These are phyloP conservation scores for Hydra vulgaris DNA, from an alignment of 30 jellyfish, hydroid and myxozoan species.

Conservation along the genomic window DNA sequence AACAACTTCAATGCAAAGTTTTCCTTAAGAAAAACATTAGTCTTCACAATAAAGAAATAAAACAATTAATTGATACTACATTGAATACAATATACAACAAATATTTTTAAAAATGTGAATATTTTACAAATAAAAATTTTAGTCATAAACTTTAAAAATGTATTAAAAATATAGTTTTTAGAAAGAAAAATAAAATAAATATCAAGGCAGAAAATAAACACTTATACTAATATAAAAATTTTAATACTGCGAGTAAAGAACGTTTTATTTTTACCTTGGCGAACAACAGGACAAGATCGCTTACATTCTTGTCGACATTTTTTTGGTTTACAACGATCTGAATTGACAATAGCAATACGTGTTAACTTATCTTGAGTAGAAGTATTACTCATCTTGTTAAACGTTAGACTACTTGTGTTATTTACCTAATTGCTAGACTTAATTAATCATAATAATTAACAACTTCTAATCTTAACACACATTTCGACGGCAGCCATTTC, in stretches of 20 bases:
- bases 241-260: no score
- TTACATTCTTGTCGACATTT: constrained; percentile 98
- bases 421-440: neutral
- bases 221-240: no score
- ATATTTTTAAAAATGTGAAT: no score
- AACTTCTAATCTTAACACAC: neutral
- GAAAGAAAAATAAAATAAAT: no score
- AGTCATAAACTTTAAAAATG: no score
- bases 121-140: no score
- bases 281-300: constrained; percentile 96
- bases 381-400: neutral
- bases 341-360: constrained; percentile 91
- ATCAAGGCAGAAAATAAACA: no score
- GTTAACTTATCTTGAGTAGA: constrained; percentile 86
- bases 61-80: no score
- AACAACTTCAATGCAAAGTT: constrained; percentile 93
- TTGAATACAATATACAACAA: no score
- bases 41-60: no score
- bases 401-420: neutral
- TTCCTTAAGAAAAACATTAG: constrained; percentile 39
- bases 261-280: constrained; percentile 66
- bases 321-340: constrained; percentile 98
- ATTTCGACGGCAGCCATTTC: neutral
- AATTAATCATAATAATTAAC: neutral
- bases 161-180: no score